Conservation (phyloP, 1,140 invertebrate species). For the Acyrthosiphon pisum region DNA sequence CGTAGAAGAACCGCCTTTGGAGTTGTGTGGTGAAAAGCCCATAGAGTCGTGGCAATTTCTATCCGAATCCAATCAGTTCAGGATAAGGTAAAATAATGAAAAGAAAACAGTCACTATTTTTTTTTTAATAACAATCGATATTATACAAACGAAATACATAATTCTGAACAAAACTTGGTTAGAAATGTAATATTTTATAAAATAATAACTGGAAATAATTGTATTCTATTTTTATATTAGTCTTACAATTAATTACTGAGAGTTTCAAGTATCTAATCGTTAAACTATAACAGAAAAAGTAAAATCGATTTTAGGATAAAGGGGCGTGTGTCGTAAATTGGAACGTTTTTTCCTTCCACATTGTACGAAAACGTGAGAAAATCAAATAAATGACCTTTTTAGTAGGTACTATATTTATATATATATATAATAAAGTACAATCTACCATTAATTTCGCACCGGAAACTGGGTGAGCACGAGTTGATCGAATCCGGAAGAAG, state of each 20-base stretch:
- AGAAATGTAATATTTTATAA: background rate
- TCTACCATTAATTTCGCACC: background rate
- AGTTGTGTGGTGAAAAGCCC: conserved; percentile 87
- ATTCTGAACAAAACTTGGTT: background rate
- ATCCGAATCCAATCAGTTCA: conserved; percentile 82
- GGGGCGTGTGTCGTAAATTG: background rate
- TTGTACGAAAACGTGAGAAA: background rate
- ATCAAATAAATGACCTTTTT: conserved; percentile 5
- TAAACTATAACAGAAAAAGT: background rate
- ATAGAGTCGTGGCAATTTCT: conserved; percentile 80
- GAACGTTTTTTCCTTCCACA: background rate
- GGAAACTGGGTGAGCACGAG: background rate
- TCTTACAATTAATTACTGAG: background rate
- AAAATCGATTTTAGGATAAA: background rate
- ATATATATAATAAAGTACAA: background rate
- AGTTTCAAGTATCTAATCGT: background rate
- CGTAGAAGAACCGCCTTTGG: conserved; percentile 76
- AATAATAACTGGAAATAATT: background rate
- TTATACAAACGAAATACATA: background rate
- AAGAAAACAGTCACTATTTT: background rate
- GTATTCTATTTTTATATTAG: background rate
- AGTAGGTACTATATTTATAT: background rate
- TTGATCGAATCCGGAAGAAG: no score
- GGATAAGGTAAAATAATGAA: conserved; percentile 72
- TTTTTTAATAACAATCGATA: background rate